Evolutionary conservation across 2,113 vertebrate genomes (phyloP).

Genomic region (Podiceps cristatus): DNA sequence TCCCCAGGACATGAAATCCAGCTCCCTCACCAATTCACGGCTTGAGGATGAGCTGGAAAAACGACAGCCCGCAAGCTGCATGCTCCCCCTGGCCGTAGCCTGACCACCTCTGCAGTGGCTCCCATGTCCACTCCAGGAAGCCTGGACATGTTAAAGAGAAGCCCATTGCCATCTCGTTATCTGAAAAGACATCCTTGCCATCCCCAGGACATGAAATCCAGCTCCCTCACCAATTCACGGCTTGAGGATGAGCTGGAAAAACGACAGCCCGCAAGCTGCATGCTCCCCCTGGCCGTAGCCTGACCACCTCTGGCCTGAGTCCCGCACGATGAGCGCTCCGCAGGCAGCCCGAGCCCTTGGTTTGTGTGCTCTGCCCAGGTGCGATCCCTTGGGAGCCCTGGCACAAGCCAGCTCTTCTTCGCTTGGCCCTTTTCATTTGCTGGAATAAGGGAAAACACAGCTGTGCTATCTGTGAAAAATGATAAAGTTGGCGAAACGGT

Average conservation of each 20-base stretch:
- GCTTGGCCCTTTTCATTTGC: neutral
- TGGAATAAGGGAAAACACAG: neutral
- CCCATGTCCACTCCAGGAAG: neutral
- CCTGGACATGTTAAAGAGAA: neutral
- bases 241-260: neutral
- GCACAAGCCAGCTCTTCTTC: neutral
- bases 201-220: neutral
- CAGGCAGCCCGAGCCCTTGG: fast-evolving
- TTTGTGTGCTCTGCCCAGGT: neutral
- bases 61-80: neutral
- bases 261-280: neutral
- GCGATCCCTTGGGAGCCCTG: fast-evolving
- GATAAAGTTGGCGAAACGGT: neutral
- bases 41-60: neutral
- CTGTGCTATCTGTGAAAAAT: neutral
- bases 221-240: neutral
- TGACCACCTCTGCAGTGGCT: fast-evolving
- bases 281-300: fast-evolving
- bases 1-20: neutral
- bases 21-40: neutral
- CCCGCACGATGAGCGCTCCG: fast-evolving
- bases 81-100: fast-evolving
- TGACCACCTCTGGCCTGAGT: fast-evolving
- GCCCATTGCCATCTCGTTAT: fast-evolving
- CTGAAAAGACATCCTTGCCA: neutral